Conservation (phyloP, 1,140 invertebrate genomes). For the Heliconius hewitsoni region DNA sequence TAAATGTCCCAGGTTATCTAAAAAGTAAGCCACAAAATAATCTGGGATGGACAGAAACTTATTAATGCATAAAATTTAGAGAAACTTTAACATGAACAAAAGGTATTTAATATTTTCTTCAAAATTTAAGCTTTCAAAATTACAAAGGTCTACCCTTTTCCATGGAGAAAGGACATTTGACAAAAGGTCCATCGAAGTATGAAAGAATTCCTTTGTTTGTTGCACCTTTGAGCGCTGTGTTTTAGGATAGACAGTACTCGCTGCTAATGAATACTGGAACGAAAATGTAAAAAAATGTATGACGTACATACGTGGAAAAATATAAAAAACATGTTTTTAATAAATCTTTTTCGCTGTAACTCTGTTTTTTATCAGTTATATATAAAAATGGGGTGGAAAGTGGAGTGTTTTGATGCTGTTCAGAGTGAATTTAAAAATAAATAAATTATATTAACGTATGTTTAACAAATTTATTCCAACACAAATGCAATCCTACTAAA, state of each 20-base stretch:
- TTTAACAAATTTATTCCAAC: no score
- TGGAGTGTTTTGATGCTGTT: no score
- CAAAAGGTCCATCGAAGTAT: conserved; percentile 37
- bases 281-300: conserved; percentile 13
- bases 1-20: no score
- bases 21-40: no score
- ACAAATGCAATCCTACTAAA: no score
- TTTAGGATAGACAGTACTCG: conserved; percentile 25
- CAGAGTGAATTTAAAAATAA: no score
- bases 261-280: conserved; percentile 31
- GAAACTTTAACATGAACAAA: neutral
- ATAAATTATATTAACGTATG: no score
- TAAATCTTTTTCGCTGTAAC: no score
- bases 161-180: conserved; percentile 12
- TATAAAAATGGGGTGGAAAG: no score
- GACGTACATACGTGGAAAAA: neutral
- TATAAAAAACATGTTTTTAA: no score
- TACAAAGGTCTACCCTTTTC: neutral
- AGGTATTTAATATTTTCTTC: conserved; percentile 12
- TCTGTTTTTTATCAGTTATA: no score
- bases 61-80: neutral
- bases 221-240: conserved; percentile 33
- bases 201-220: conserved; percentile 34
- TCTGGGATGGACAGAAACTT: no score
- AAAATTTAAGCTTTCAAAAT: conserved; percentile 12